Conservation (phyloP, 2,888 invertebrate genomes). For the Platycheirus albimanus region DNA sequence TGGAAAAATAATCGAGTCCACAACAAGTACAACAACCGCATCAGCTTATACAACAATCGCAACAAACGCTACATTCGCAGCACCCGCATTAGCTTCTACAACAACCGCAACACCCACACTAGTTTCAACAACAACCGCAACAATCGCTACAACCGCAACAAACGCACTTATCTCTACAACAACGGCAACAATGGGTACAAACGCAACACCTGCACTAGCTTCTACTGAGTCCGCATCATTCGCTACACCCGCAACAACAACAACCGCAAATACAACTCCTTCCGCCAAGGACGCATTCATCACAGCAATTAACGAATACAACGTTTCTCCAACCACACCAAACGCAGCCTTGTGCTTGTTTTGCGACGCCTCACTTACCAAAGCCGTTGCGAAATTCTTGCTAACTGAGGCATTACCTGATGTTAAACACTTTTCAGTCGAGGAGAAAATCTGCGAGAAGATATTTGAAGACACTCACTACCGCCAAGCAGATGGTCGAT, state of each 20-base stretch:
- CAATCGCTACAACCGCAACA: background rate
- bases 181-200: background rate
- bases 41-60: background rate
- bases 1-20: background rate
- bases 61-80: background rate
- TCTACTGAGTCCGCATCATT: background rate
- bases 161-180: background rate
- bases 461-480: constrained; percentile 10
- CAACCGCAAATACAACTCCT: background rate
- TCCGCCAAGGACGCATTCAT: background rate
- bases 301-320: background rate
- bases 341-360: background rate
- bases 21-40: background rate
- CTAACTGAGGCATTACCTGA: constrained; percentile 10
- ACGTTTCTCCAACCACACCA: background rate
- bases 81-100: too few species aligned
- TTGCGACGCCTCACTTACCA: constrained; percentile 9
- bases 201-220: background rate
- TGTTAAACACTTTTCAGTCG: background rate
- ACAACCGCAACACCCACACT: background rate
- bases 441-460: constrained; percentile 17
- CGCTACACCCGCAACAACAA: background rate
- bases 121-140: background rate
- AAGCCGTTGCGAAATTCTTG: constrained; percentile 25
- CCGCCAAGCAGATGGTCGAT: constrained; percentile 30